Base-by-base conservation (phyloP, 2,113 vertebrate genomes). In the Malurus elegans region DNA sequence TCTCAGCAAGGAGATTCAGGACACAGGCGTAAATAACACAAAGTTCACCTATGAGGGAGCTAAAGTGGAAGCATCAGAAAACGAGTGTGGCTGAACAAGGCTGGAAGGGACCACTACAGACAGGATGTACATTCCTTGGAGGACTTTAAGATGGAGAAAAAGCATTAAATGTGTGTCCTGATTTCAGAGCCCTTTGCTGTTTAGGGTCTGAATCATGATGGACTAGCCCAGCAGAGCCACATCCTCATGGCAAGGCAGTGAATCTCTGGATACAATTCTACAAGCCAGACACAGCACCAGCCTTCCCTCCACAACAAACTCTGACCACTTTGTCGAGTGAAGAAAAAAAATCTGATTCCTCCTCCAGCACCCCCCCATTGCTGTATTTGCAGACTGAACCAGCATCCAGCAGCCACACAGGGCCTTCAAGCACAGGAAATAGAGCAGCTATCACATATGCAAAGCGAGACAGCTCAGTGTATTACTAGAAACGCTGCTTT, bases 141-240 rank as follows among this genome's bases (percentile, higher is more conserved):
- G n/a, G 64, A 70, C 47, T 80, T 76, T 2, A 40, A 28, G 51
- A 64, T 40, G 20, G 24, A 40, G 19, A 53, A 74, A 14, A 75
- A 48, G 18, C 6, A 11, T 60, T 83, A 71, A 40, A 79, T 53
- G 26, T 23, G 20, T 34, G 38, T 86, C 26, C 40, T 29, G 24
- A 85, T 84, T 94, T 79, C 78, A 76, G 65, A 74, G 50, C 19
- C 54, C 38, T 75, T 75, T 40, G n/a, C 47, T n/a, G n/a, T 36
- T 23, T 56, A 19, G 0, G 10, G 26, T 36, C 47, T 24, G 44
- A 15, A 51, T 3, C 3, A 4, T 2, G 31, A 81, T 21, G 72
- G 58, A 56, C 29, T 15, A 53, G 56, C 10, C 44, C 21, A 66
- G 60, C 60, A 88, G 13, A 89, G 72, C 31, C 13, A 56, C 4